These are phyloP conservation scores for Charanyca ferruginea DNA, from an alignment of 2,888 invertebrate genomes.

Conservation along the genomic window DNA sequence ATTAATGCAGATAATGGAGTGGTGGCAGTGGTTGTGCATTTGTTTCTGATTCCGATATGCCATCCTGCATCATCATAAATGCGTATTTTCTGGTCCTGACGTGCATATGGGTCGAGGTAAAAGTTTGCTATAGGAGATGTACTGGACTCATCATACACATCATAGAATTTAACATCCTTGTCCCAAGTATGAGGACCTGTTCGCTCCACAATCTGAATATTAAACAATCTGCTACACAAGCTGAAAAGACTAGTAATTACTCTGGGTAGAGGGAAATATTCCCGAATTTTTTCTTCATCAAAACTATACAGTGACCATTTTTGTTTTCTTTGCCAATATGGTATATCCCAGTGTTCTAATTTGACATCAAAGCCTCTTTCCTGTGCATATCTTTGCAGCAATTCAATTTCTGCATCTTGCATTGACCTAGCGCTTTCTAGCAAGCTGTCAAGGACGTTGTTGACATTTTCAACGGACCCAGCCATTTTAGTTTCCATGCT, in stretches of 20 bases:
- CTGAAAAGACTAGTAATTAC: constrained; percentile 95
- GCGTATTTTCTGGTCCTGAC: constrained; percentile 92
- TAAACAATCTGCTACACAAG: constrained; percentile 95
- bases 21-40: constrained; percentile 92
- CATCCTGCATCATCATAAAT: constrained; percentile 93
- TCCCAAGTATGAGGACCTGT: constrained; percentile 95
- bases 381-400: constrained; percentile 93
- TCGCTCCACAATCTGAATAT: constrained; percentile 93
- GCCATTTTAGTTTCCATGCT: constrained; percentile 99
- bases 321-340: constrained; percentile 96
- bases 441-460: constrained; percentile 93
- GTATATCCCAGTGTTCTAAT: constrained; percentile 96
- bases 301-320: constrained; percentile 92
- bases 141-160: constrained; percentile 93
- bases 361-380: constrained; percentile 93
- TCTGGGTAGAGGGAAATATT: constrained; percentile 96
- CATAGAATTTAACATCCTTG: constrained; percentile 95
- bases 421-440: constrained; percentile 93
- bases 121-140: constrained; percentile 94
- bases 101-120: constrained; percentile 95
- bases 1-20: constrained; percentile 95
- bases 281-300: constrained; percentile 93
- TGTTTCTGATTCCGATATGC: constrained; percentile 95
- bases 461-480: constrained; percentile 94
- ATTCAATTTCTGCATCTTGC: constrained; percentile 94